phyloP scores from a whole-genome alignment of 2,888 invertebrate species.

The Latrodectus elegans region DNA sequence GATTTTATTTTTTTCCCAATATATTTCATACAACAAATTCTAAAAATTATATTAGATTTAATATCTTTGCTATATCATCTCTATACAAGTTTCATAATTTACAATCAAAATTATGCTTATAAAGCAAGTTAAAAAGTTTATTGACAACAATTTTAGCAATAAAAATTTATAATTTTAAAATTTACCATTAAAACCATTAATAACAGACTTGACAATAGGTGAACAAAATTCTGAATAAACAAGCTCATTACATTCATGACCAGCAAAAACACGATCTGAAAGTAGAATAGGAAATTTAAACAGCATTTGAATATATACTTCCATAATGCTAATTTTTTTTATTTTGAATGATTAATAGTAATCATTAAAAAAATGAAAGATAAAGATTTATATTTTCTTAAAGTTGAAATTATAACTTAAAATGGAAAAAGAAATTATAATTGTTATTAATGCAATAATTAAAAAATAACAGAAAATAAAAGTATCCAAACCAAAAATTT shows the following conservation, averaged over 20 bases:
- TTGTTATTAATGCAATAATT: too few species aligned
- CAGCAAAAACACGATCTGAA: conserved; percentile 84
- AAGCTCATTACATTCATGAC: conserved; percentile 78
- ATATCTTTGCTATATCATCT: not conserved
- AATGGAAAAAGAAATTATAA: too few species aligned
- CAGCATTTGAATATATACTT: not conserved
- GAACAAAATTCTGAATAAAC: conserved; percentile 83
- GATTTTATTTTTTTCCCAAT: not conserved
- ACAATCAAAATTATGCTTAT: not conserved
- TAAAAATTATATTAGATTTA: too few species aligned
- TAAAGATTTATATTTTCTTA: not conserved
- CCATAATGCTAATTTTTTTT: too few species aligned
- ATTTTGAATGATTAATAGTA: not conserved
- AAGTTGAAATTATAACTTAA: not conserved
- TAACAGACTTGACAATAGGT: conserved; percentile 79
- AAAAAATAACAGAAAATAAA: not conserved
- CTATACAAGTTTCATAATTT: not conserved
- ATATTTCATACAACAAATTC: too few species aligned
- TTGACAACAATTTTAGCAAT: not conserved
- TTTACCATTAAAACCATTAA: conserved; percentile 82
- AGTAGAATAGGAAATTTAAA: conserved; percentile 71
- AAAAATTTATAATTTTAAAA: not conserved
- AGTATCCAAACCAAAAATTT: not conserved
- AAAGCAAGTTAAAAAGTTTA: not conserved
- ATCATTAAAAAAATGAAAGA: not conserved